Base-by-base conservation (phyloP, 2,113 vertebrate genomes). In the Anolis carolinensis region DNA sequence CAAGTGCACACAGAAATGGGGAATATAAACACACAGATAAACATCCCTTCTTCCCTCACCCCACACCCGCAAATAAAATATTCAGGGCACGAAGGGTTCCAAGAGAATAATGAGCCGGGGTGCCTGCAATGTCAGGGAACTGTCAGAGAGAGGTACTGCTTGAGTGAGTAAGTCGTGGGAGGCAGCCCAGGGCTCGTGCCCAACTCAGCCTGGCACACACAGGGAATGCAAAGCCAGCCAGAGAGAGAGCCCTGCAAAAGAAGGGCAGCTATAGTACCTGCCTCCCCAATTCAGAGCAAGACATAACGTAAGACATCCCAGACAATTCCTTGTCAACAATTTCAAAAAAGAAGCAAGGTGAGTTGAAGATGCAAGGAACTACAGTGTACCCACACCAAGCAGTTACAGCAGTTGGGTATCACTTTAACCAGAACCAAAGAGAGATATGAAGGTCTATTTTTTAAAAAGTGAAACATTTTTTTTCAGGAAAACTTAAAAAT, bases 141-240 rank as follows among this genome's bases (percentile, higher is more conserved):
- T 94, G 93, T 90, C 95, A 92, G 87, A 74, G 50, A 32, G 1
- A 0, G 0, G 83, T 11, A 59, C 82, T 88, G 44, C 77, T 77
- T 0, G 2, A 70, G 81, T 59, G 55, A 18, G 55, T 59, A 59
- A 59, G 55, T 18, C 3, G 55, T 59, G 55, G 55, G 55, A 59
- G 55, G 55, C 55, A 59, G 55, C 55, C 14, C 18, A 59, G 55
- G 55, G 55, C 55, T 59, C 3, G 55, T 16, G 55, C 55, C 55
- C 55, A 14, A 59, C 18, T 59, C 13, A 59, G 55, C 7, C 14
- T 72, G 36, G 85, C 62, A 55, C 36, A 13, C 79, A 25, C 32
- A 50, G 59, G 68, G 68, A 48, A 80, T n/a, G 44, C 30, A 20
- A 14, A 59, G 44, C 27, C 52, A 23, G 34, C 21, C 20, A 9